Percentiles rank a stretch among this genome's conserved stretches.
Evolutionary conservation across 2,888 invertebrate genomes (phyloP).

Genomic region (Athalia circularis): DNA sequence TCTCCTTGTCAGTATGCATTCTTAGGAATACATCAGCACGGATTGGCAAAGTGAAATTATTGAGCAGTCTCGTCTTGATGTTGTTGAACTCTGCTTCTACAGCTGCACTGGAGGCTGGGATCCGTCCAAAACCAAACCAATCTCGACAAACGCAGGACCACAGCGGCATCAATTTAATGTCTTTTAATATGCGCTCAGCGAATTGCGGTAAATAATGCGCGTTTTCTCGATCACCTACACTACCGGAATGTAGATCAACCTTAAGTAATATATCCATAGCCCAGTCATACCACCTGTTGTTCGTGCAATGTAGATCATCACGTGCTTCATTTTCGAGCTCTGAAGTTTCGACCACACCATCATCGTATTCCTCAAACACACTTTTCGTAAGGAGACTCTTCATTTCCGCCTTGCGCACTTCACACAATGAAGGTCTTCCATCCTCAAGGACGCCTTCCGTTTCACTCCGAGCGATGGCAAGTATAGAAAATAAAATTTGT

Average conservation of each 20-base stretch:
- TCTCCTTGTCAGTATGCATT: not conserved
- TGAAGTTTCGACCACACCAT: conserved; percentile 2
- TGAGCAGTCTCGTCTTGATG: not conserved
- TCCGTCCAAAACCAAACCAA: not conserved
- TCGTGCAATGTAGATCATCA: not conserved
- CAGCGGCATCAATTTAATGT: not conserved
- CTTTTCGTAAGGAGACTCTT: not conserved
- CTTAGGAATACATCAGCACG: not conserved
- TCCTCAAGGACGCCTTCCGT: conserved; percentile 25
- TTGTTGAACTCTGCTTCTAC: not conserved
- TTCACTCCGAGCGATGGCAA: conserved; percentile 7
- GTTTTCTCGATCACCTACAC: not conserved
- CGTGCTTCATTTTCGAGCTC: not conserved
- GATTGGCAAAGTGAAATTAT: not conserved
- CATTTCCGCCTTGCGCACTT: not conserved
- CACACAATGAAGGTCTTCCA: conserved; percentile 5
- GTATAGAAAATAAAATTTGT: conserved; percentile 28
- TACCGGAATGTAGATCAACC: not conserved
- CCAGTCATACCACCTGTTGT: not conserved
- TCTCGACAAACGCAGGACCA: conserved; percentile 11
- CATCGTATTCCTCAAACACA: conserved; percentile 4
- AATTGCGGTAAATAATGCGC: not conserved
- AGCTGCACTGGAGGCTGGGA: not conserved
- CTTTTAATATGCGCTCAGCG: not conserved
- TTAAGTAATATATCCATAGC: not conserved